Evolutionary conservation across 2,797 vertebrate genomes (phyloP).

Genomic region (Philypnodon macrostomus): DNA sequence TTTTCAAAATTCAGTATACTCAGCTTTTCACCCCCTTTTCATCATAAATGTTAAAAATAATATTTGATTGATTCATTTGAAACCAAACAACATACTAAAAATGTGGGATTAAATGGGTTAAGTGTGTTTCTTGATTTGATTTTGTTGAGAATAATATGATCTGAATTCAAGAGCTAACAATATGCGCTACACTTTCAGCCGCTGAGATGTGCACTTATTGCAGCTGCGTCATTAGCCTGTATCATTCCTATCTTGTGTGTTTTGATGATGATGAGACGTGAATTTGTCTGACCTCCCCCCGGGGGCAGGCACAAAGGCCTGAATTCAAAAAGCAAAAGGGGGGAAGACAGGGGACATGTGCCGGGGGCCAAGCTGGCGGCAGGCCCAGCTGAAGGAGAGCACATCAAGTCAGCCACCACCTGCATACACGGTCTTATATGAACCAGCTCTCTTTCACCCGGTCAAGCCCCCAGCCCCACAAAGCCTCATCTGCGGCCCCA

Average conservation of each 20-base stretch:
- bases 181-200: slow-evolving; percentile 35
- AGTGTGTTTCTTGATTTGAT: too few species aligned
- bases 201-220: slow-evolving; percentile 56
- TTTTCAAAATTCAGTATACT: too few species aligned
- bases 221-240: slow-evolving; percentile 73
- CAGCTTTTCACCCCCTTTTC: too few species aligned
- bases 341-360: not conserved
- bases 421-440: slow-evolving; percentile 1
- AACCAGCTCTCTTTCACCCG: not conserved
- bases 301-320: slow-evolving; percentile 72
- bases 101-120: too few species aligned
- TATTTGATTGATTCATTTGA: too few species aligned
- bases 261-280: slow-evolving; percentile 61
- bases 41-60: too few species aligned
- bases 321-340: slow-evolving; percentile 56
- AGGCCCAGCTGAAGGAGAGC: slow-evolving; percentile 30
- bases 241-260: slow-evolving; percentile 67
- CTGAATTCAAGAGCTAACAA: slow-evolving; percentile 6
- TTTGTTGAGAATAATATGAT: slow-evolving; percentile 11
- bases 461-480: slow-evolving; percentile 20
- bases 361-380: slow-evolving; percentile 5
- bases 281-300: slow-evolving; percentile 72
- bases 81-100: too few species aligned
- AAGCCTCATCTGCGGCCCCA: slow-evolving; percentile 71
- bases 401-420: slow-evolving; percentile 23